Evolutionary conservation across 2,888 invertebrate genomes (phyloP), one percentile per base, ranked within the genome.

Genomic region (Diogma glabrata): DNA sequence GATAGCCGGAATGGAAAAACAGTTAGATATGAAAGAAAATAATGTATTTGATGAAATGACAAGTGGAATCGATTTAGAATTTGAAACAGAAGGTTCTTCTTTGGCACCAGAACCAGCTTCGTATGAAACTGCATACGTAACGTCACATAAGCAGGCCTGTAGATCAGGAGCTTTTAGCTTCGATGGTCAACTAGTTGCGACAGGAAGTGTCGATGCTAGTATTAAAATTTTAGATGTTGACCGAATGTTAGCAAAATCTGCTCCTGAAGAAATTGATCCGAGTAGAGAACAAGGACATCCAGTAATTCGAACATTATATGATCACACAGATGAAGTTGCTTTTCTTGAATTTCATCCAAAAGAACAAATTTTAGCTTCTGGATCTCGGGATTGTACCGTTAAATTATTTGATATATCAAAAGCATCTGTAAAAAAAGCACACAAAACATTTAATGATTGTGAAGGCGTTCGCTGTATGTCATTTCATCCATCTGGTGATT

Each of bases 181-280:
- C 8, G 95, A 95, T 70, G 97, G 97, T 0, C 91, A 94, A 58
- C 72, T 99, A 1, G 91, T 97, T 10, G 99, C 99, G 0, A 99
- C 97, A 0, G 99, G 97, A 12, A 96, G 96, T 58, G 93, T 92
- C 1, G 99, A 99, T 70, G 93, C 97, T 2, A 96, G 96, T 57
- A 99, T 99, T 52, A 99, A 99, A 75, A 95, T 99, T 61, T 72
- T 99, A 55, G 97, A 99, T 64, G 97, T 99, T n/a, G 99, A 99
- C 62, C 79, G 97, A 54, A 97, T 99, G 93, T 71, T 99, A 63
- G 94, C 96, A 0, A 96, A 97, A 67, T 95, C 94, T n/a, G 89
- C 93, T 1, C 93, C 89, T 0, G 89, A 90, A 60, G 88, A 87
- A 61, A 81, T 86, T 64, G 85, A 87, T 51, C 82, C 86, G 0